Base-by-base conservation (phyloP, 1,140 invertebrate species). In the Euwallacea similis region DNA sequence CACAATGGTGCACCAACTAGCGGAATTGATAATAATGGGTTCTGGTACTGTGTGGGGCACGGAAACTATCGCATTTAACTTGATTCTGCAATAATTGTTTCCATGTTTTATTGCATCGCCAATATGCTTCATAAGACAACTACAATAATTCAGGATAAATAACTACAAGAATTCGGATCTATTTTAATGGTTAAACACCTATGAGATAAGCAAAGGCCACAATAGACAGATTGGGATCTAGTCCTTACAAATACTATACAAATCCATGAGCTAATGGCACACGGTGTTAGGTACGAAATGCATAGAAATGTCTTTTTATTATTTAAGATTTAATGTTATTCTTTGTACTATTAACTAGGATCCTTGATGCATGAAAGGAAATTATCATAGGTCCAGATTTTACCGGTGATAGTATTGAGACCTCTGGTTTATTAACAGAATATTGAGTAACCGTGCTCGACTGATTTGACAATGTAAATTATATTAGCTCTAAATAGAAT, bases 221-320 rank as follows among this genome's bases (percentile, higher is more conserved):
- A 69, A 69, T 69, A 61, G 54, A 64, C 43, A 55, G 69, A 70
- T 70, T 70, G 47, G 13, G 50, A 69, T 69, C 67, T n/a, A 55
- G 15, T 53, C 59, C 33, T 55, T 69, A 69, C 67, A 69, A 69
- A 69, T 69, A 47, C 67, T 53, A 69, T 69, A 69, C 59, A 69
- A 69, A 69, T 62, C 67, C 60, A 54, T 4, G 21, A 62, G n/a
- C 67, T 54, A 69, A 69, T 69, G 42, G 55, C 55, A 50, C 59
- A 68, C 13, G 67, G 67, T 69, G 67, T 62, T 61, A 61, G 58
- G 53, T 46, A 50, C 56, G 50, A 69, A 69, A 62, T 62, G 67
- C 50, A 69, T 62, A 62, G 67, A 69, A 69, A 54, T 47, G 43
- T 11, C 21, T 68, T 60, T 68, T 68, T 68, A 41, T 53, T 55